These are phyloP conservation scores for Dryomyza anilis DNA, from an alignment of 2,888 invertebrate species.

Conservation along the genomic window DNA sequence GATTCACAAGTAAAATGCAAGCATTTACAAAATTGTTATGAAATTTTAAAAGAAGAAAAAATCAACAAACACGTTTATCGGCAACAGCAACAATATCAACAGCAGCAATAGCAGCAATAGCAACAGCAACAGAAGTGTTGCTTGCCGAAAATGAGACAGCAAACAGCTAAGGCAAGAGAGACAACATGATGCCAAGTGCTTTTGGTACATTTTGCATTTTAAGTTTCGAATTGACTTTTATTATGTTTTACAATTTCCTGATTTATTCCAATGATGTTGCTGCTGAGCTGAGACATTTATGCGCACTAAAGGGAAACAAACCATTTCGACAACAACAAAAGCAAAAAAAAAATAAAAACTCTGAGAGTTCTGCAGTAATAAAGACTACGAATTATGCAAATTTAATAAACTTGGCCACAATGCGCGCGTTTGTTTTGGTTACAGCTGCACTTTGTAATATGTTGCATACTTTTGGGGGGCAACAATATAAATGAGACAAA, in stretches of 20 bases:
- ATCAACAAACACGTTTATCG: slow-evolving; percentile 20
- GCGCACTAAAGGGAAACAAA: too few relatives aligned
- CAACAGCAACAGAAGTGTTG: background rate
- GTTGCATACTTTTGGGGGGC: background rate
- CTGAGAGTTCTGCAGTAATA: background rate
- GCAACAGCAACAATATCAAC: too few relatives aligned
- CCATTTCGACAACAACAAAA: too few relatives aligned
- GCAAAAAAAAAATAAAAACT: background rate
- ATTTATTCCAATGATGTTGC: slow-evolving; percentile 2
- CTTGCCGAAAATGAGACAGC: background rate
- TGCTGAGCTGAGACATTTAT: too few relatives aligned
- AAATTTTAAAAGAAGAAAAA: slow-evolving; percentile 23
- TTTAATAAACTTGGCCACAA: slow-evolving; percentile 14
- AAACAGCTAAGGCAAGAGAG: background rate
- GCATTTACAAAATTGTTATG: slow-evolving; percentile 20
- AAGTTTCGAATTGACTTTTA: slow-evolving; percentile 6
- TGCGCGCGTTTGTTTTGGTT: background rate
- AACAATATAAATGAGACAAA: too few relatives aligned
- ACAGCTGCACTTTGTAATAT: background rate
- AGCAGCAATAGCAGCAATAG: too few relatives aligned
- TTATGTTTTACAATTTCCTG: background rate
- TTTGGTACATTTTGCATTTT: too few relatives aligned
- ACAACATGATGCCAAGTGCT: background rate
- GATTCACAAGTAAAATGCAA: slow-evolving; percentile 20
- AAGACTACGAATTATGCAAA: slow-evolving; percentile 16